These are phyloP conservation scores for Camponotus pennsylvanicus DNA, from an alignment of 1,140 invertebrate species.

Conservation along the genomic window DNA sequence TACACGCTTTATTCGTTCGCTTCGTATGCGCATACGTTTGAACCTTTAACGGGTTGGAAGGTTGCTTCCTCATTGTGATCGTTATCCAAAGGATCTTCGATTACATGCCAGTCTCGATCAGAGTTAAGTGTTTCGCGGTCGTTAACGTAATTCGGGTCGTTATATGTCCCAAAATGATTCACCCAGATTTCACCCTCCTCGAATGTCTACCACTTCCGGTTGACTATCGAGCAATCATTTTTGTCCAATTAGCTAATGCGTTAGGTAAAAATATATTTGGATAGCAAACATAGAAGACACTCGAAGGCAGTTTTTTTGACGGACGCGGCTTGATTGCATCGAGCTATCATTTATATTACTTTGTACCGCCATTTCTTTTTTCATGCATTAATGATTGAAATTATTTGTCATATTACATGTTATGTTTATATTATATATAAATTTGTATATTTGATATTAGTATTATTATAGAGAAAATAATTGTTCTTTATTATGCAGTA, in stretches of 20 bases:
- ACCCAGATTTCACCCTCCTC: slow-evolving; percentile 25
- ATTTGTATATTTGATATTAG: background rate
- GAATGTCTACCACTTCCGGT: background rate
- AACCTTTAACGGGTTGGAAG: slow-evolving; percentile 5
- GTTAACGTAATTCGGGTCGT: slow-evolving; percentile 64
- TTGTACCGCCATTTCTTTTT: background rate
- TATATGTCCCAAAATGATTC: slow-evolving; percentile 20
- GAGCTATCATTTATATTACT: slow-evolving; percentile 31
- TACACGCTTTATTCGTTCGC: slow-evolving; percentile 24
- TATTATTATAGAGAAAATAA: background rate
- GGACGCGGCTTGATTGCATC: slow-evolving; percentile 65
- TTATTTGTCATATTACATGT: background rate
- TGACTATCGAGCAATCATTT: slow-evolving; percentile 51
- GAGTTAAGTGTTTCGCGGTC: slow-evolving; percentile 66
- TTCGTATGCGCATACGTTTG: slow-evolving; percentile 39
- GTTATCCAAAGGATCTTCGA: slow-evolving; percentile 69
- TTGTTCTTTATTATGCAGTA: background rate
- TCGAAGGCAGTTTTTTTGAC: slow-evolving; percentile 45
- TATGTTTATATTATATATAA: background rate
- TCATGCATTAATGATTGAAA: background rate
- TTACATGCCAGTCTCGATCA: slow-evolving; percentile 42
- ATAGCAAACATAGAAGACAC: background rate
- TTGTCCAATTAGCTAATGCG: slow-evolving; percentile 70
- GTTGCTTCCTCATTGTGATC: slow-evolving; percentile 56
- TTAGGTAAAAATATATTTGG: slow-evolving; percentile 63